Conservation (phyloP, 92 coral and sea anemone species). For the Phenganax subtilis region DNA sequence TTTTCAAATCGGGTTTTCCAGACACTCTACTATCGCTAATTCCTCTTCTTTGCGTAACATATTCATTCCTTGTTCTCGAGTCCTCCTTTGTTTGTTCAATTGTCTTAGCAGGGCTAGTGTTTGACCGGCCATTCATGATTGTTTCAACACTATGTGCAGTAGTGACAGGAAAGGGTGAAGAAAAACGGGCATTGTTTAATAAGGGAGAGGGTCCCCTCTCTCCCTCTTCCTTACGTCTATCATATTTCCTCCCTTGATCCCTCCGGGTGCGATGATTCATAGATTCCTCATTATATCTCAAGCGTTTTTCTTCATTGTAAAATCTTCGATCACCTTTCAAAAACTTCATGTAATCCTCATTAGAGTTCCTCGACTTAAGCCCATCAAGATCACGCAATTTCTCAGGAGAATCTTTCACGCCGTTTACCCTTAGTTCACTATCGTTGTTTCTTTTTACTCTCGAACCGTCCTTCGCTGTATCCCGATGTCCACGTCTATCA, state of each 20-base stretch:
- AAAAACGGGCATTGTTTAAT: no score
- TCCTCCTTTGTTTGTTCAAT: neutral
- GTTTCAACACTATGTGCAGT: conserved; percentile 17
- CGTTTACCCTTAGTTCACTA: conserved; percentile 10
- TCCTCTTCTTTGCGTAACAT: neutral
- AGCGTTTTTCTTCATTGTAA: conserved; percentile 8
- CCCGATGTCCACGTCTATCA: neutral
- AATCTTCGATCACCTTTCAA: conserved; percentile 5
- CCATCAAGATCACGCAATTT: neutral
- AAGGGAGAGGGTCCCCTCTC: conserved; percentile 15
- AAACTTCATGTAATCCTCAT: neutral
- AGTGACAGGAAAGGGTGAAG: neutral
- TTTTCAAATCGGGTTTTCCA: neutral
- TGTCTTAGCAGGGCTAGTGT: neutral
- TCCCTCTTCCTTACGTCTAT: neutral
- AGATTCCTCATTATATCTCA: conserved; percentile 17
- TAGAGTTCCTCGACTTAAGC: neutral
- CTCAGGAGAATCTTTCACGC: conserved; percentile 12
- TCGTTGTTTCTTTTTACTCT: neutral
- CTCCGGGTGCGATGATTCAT: neutral
- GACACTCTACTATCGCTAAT: neutral
- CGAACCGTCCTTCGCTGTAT: neutral
- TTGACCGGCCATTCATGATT: conserved; percentile 7
- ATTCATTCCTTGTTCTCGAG: neutral
- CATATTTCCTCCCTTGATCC: neutral